Base-by-base conservation (phyloP, 2,113 vertebrate species). In the Gulo gulo region DNA sequence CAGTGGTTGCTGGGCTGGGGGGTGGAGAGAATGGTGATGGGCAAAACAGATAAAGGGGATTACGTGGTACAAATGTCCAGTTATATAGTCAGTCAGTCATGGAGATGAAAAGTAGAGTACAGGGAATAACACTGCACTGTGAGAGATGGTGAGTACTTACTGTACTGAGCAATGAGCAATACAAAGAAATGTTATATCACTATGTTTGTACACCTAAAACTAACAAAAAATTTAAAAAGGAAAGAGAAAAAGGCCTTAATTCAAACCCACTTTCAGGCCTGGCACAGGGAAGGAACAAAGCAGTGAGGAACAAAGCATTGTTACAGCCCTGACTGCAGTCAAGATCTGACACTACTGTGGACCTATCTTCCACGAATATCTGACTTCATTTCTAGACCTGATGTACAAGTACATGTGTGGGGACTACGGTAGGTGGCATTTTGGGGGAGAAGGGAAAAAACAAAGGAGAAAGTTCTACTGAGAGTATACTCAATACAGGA, bases 401-500 rank as follows among this genome's bases (percentile, higher is more conserved):
- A 29, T 8, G 34, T 59, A 18, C 65, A 29, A 61, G 63, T 12
- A 8, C 18, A 34, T 7, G 4, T 23, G 29, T 5, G 20, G 1
- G 29, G 0, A 14, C 13, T 5, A 6, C 15, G 0, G 18, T 13
- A 3, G 29, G 11, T 10, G 14, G 26, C 3, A 52, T 52, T 4
- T 29, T 39, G 45, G 39, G 11, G 4, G 1, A 59, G 4, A 10
- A 90, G 20, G 23, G 21, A 12, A 39, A 15, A 23, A 94, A 11
- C 23, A 34, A 24, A 42, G 34, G 55, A 69, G 26, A n/a, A 34
- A 34, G 24, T 15, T 50, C 78, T 42, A 24, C 10, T 59, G 21
- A 82, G 26, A 29, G 42, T 1, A 73, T 4, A 24, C 29, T 39
- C 47, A 86, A 74, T 50, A 82, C 0, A 67, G 24, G 16, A 39